Evolutionary conservation across 2,797 vertebrate species (phyloP), one percentile per base, ranked within the genome.

Genomic region (Ara ararauna): DNA sequence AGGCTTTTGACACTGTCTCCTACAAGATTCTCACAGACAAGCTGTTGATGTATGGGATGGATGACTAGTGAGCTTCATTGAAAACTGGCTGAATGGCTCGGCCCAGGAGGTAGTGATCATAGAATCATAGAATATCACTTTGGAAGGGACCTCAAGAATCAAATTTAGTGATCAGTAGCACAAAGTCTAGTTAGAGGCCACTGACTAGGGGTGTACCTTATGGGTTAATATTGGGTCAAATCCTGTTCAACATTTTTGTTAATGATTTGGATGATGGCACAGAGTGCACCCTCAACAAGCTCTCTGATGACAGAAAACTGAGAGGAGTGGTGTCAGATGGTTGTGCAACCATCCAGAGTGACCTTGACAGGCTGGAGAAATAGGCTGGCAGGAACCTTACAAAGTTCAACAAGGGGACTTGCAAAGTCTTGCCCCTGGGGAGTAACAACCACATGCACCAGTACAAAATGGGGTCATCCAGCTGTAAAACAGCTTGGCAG

Each of bases 261-360:
- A 67, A 21, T 48, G 17, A 22, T n/a, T 48, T 70, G 16, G 8
- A 13, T 70, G 27, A 74, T 42, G 17, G 13, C 27, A 6, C 11
- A 62, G 40, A 42, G 10, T 11, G 2, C 3, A 47, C 5, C 3
- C 18, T 51, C 42, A 70, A 21, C 14, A 74, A 70, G 56, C 14
- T 32, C 65, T 20, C 9, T 54, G 22, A 42, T 70, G 38, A 47
- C 5, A 17, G 1, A 32, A 42, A 51, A 27, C 22, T 45, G n/a
- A 5, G 9, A 10, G 0, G 17, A 56, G 10, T 21, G n/a, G 7
- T 19, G 18, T 15, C 40, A 36, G 29, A 40, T 11, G 6, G 7
- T 3, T 44, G 3, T 27, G 17, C 36, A 51, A 13, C 21, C 13
- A 42, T 34, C 42, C 23, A 42, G 26, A 76, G 16, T 16, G 30